Percentiles rank a stretch among this genome's conserved stretches.
phyloP scores from a whole-genome alignment of 2,113 vertebrate species.

The Urocynchramus pylzowi region DNA sequence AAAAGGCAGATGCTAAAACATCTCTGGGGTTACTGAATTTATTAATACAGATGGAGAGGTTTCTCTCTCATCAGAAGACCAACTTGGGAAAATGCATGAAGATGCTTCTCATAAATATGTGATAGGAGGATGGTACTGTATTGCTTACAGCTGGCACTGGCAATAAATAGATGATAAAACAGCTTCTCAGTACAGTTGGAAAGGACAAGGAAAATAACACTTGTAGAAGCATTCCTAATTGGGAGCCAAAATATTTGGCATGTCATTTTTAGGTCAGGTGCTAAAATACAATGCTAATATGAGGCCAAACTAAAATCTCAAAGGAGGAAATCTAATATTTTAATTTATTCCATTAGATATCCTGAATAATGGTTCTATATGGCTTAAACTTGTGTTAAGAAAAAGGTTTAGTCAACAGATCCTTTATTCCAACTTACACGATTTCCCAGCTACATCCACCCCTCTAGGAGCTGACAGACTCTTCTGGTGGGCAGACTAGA shows the following conservation, averaged over 20 bases:
- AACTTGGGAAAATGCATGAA: neutral
- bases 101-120: neutral
- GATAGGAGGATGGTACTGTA: neutral
- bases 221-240: neutral
- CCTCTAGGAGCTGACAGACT: neutral
- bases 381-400: neutral
- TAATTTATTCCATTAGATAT: neutral
- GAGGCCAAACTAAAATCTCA: neutral
- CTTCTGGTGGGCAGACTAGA: neutral
- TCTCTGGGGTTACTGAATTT: neutral
- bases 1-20: neutral
- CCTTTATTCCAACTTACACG: neutral
- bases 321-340: neutral
- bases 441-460: neutral
- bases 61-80: neutral
- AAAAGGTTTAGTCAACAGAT: neutral
- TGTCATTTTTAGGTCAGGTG: neutral
- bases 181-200: neutral
- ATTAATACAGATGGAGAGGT: neutral
- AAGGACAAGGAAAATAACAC: neutral
- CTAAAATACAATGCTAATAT: neutral
- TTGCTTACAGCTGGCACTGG: neutral
- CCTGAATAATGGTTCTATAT: neutral
- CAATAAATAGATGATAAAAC: neutral
- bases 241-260: neutral